A percentile compares a stretch with the other conserved stretches of the same genome.
Conservation (phyloP, 2,797 vertebrate species). For the Cichlasoma orientale region DNA sequence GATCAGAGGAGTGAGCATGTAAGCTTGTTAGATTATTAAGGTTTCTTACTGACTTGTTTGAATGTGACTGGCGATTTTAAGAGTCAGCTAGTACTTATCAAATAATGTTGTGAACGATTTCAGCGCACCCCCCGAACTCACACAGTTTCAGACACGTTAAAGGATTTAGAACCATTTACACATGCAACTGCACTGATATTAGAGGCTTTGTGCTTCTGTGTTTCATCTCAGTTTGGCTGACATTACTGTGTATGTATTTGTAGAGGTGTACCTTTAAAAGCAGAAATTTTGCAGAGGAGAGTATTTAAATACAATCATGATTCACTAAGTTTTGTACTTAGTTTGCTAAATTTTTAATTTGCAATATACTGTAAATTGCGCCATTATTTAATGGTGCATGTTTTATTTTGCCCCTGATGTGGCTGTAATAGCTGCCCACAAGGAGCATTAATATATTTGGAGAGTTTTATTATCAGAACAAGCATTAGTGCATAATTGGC, state of each 20-base stretch:
- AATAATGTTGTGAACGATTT: slow-evolving; percentile 49
- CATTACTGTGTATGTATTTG: too few species aligned
- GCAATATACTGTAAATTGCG: neutral
- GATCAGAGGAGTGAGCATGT: slow-evolving; percentile 45
- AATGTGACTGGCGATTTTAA: slow-evolving; percentile 53
- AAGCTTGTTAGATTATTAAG: slow-evolving; percentile 58
- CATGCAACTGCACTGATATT: slow-evolving; percentile 16
- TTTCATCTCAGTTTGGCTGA: too few species aligned
- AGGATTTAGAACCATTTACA: slow-evolving; percentile 37
- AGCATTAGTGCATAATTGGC: neutral
- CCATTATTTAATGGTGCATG: neutral
- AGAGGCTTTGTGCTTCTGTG: slow-evolving; percentile 11
- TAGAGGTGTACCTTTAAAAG: too few species aligned
- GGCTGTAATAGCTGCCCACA: too few species aligned
- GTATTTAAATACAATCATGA: too few species aligned
- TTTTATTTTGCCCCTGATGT: neutral
- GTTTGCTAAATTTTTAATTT: neutral
- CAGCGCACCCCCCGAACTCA: slow-evolving; percentile 18
- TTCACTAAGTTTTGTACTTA: neutral
- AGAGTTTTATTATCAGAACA: neutral
- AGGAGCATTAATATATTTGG: neutral
- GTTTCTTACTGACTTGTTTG: slow-evolving; percentile 46
- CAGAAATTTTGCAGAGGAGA: too few species aligned
- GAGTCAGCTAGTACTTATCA: slow-evolving; percentile 50
- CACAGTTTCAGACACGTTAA: slow-evolving; percentile 32